These are phyloP conservation scores for Machimus rusticus DNA, from an alignment of 2,888 invertebrate genomes.

Conservation along the genomic window DNA sequence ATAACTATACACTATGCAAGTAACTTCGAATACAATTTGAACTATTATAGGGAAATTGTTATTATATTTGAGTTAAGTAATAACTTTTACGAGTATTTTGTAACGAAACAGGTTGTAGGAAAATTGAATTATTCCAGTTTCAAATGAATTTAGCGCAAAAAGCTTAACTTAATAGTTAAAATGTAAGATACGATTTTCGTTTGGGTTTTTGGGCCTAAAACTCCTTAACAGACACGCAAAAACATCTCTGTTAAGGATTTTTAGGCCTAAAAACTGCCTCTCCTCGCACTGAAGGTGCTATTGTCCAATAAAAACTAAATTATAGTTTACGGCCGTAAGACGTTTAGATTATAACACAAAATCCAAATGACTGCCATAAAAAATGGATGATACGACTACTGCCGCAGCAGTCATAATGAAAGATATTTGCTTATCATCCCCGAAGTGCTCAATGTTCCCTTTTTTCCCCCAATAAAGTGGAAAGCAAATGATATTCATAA, in stretches of 20 bases:
- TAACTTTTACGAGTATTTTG: too few relatives aligned
- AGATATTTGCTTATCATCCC: background rate
- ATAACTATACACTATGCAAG: too few relatives aligned
- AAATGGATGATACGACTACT: background rate
- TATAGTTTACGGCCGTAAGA: background rate
- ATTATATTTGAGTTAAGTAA: too few relatives aligned
- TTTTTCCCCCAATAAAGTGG: background rate
- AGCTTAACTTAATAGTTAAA: too few relatives aligned
- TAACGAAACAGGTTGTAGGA: too few relatives aligned
- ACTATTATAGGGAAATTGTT: too few relatives aligned
- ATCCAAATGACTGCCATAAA: background rate
- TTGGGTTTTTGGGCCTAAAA: background rate
- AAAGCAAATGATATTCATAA: background rate
- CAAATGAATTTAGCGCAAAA: background rate
- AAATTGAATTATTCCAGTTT: too few relatives aligned
- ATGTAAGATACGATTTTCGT: background rate
- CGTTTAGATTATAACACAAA: background rate
- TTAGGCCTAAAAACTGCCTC: background rate
- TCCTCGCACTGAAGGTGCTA: background rate
- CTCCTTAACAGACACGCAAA: too few relatives aligned
- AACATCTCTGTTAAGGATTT: background rate
- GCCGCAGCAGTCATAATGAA: background rate
- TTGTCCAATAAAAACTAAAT: background rate
- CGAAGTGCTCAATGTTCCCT: background rate
- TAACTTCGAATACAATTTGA: too few relatives aligned